Conservation (phyloP, 2,888 invertebrate species). For the Pegoplata infirma region DNA sequence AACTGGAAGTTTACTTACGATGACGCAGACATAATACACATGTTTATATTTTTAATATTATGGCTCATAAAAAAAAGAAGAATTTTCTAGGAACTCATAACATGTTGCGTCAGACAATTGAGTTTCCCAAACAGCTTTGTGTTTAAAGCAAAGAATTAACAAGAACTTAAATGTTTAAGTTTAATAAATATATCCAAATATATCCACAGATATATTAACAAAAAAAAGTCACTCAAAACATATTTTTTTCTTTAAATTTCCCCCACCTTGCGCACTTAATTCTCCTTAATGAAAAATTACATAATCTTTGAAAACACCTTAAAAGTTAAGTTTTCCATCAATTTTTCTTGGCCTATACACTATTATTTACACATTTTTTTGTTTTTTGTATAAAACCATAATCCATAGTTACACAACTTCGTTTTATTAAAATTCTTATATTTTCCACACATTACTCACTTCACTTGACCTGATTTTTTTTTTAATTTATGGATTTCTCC, state of each 20-base stretch:
- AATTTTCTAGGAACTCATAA: not conserved
- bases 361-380: not conserved
- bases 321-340: not conserved
- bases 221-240: not conserved
- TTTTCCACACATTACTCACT: conserved; percentile 54
- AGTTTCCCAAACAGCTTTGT: no score
- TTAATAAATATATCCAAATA: no score
- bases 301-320: conserved; percentile 26
- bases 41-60: no score
- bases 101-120: conserved; percentile 8
- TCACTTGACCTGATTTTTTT: conserved; percentile 60
- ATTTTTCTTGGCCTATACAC: not conserved
- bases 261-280: conserved; percentile 6
- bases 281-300: conserved; percentile 18
- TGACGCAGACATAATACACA: no score
- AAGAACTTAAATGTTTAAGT: no score
- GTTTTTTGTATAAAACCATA: not conserved
- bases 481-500: not conserved
- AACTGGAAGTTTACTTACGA: no score
- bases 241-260: not conserved
- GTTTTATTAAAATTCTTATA: conserved; percentile 17
- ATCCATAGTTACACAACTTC: conserved; percentile 55
- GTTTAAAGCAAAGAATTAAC: not conserved
- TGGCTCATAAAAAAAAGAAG: not conserved
- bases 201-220: not conserved